Conservation (phyloP, 2,113 vertebrate species). For the Pelecanoides urinatrix region DNA sequence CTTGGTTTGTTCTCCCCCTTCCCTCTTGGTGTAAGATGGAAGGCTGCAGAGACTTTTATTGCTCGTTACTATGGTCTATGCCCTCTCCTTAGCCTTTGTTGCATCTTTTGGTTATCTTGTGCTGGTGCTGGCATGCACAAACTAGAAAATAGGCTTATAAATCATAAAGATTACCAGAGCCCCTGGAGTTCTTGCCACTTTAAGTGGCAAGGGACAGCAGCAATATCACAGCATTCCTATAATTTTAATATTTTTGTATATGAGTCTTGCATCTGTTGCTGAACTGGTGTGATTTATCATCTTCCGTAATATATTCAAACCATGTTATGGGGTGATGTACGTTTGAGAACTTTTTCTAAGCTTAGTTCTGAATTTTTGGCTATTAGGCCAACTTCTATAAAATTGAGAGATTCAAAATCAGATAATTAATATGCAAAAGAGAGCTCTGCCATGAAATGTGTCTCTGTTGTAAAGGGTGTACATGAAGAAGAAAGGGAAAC, state of each 20-base stretch:
- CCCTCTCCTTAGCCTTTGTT: not conserved
- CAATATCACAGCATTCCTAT: accelerated
- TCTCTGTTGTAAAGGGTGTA: not conserved
- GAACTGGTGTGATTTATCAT: not conserved
- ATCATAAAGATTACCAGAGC: not conserved
- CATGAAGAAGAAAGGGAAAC: accelerated
- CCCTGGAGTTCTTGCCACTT: not conserved
- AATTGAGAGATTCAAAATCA: not conserved
- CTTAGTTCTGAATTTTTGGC: not conserved
- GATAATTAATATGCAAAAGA: not conserved
- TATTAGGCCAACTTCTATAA: not conserved
- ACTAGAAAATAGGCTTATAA: not conserved
- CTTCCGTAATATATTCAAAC: not conserved
- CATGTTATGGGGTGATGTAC: not conserved
- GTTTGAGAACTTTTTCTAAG: not conserved
- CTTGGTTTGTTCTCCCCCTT: not conserved
- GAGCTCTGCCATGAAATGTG: not conserved
- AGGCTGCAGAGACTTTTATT: not conserved
- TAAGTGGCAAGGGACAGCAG: not conserved
- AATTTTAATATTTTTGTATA: not conserved
- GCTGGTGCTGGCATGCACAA: not conserved
- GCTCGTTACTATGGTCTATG: not conserved
- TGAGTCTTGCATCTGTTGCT: not conserved
- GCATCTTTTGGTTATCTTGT: not conserved
- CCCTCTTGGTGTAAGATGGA: not conserved